Conservation (phyloP, 2,888 invertebrate genomes). For the Drosophila stalkeri region DNA sequence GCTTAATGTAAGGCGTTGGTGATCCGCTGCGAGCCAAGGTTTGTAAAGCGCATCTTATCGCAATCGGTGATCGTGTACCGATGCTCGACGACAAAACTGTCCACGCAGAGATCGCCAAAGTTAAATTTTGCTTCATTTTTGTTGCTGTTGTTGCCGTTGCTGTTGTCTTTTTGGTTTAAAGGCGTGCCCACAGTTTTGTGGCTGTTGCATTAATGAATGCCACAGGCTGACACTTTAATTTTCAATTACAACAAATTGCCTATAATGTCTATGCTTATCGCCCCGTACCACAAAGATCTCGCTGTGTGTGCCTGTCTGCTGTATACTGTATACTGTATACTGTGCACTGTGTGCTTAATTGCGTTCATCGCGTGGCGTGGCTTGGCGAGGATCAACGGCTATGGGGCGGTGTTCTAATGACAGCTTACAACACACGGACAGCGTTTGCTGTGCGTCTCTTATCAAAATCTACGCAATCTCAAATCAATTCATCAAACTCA, state of each 20-base stretch:
- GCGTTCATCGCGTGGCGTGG: constrained; percentile 29
- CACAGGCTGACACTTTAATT: constrained; percentile 82
- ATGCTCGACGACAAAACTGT: constrained; percentile 73
- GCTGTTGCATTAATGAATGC: constrained; percentile 70
- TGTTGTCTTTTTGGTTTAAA: background rate
- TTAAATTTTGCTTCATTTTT: background rate
- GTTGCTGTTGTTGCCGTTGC: background rate
- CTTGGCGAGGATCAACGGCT: constrained; percentile 18
- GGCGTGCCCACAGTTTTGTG: constrained; percentile 57
- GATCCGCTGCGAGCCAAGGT: constrained; percentile 42
- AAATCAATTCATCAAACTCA: constrained; percentile 82
- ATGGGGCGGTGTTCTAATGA: constrained; percentile 66
- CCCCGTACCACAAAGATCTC: constrained; percentile 50
- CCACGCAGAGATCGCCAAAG: constrained; percentile 34
- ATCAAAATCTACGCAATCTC: constrained; percentile 75
- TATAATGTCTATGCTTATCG: constrained; percentile 81
- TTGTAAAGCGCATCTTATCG: constrained; percentile 71
- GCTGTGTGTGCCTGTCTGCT: constrained; percentile 13
- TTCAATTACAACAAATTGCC: constrained; percentile 82
- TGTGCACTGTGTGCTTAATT: constrained; percentile 55
- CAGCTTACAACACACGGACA: constrained; percentile 50
- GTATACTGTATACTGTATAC: constrained; percentile 20
- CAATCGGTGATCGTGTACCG: constrained; percentile 62
- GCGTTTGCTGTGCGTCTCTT: constrained; percentile 39
- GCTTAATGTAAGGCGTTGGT: constrained; percentile 74